These are phyloP conservation scores for Lampris megalopsis DNA, from an alignment of 2,113 vertebrate genomes.

Conservation along the genomic window DNA sequence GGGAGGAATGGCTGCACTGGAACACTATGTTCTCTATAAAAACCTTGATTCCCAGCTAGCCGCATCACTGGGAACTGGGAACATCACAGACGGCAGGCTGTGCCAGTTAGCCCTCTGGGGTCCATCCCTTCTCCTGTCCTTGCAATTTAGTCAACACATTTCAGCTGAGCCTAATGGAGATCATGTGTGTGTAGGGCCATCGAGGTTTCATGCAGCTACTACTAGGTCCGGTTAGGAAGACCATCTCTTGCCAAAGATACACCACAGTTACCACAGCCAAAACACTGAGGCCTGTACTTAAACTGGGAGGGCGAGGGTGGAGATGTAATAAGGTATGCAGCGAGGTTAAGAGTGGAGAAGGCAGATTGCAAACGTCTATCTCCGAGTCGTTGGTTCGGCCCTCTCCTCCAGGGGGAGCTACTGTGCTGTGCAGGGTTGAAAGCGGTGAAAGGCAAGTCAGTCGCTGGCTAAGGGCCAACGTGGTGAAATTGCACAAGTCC, in stretches of 20 bases:
- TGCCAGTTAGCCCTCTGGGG: slow-evolving; percentile 74
- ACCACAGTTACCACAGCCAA: slow-evolving; percentile 73
- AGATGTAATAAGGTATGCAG: slow-evolving; percentile 64
- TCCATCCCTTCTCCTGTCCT: slow-evolving; percentile 72
- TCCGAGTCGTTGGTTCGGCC: slow-evolving; percentile 59
- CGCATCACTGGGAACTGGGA: slow-evolving; percentile 57
- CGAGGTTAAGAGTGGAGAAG: slow-evolving; percentile 54
- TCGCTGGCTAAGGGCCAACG: slow-evolving; percentile 60
- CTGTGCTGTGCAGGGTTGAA: slow-evolving; percentile 43
- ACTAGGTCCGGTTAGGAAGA: slow-evolving; percentile 65
- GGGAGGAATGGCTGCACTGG: slow-evolving; percentile 48
- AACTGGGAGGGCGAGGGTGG: slow-evolving; percentile 65
- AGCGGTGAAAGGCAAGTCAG: slow-evolving; percentile 49
- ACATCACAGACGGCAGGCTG: slow-evolving; percentile 70
- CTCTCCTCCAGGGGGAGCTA: slow-evolving; percentile 78
- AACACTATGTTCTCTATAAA: slow-evolving; percentile 80
- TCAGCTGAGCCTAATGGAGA: slow-evolving; percentile 81
- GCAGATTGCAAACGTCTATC: slow-evolving; percentile 54
- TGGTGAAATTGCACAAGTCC: slow-evolving; percentile 70
- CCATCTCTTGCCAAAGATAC: slow-evolving; percentile 69
- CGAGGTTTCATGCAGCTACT: slow-evolving; percentile 69
- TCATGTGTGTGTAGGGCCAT: slow-evolving; percentile 77
- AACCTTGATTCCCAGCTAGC: slow-evolving; percentile 65
- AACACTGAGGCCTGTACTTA: slow-evolving; percentile 71
- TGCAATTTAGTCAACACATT: slow-evolving; percentile 80